phyloP scores from a whole-genome alignment of 2,888 invertebrate species.

The Disparrhopalites patrizii region DNA sequence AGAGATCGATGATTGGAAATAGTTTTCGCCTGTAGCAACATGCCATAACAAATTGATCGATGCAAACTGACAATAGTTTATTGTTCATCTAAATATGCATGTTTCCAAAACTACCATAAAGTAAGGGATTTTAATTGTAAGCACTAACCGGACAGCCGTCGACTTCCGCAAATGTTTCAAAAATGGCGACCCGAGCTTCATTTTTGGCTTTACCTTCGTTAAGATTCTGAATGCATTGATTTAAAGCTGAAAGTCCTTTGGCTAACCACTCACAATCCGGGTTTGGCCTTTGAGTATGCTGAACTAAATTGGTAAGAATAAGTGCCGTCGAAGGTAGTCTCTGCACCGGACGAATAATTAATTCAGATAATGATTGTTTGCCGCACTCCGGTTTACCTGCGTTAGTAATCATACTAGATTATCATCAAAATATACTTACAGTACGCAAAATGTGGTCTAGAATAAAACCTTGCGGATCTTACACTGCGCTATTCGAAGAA shows the following conservation, averaged over 20 bases:
- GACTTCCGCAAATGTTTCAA: conserved; percentile 96
- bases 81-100: background rate
- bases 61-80: too few species aligned
- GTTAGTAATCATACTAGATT: conserved; percentile 8
- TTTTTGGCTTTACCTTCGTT: conserved; percentile 97
- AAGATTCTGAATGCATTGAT: conserved; percentile 60
- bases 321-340: conserved; percentile 93
- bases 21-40: conserved; percentile 66
- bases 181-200: conserved; percentile 91
- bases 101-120: background rate
- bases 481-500: conserved; percentile 90
- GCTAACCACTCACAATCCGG: conserved; percentile 60
- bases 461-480: conserved; percentile 22
- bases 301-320: conserved; percentile 89
- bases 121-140: background rate
- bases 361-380: conserved; percentile 88
- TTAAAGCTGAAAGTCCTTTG: conserved; percentile 43
- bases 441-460: background rate
- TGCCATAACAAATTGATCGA: conserved; percentile 44
- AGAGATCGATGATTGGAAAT: conserved; percentile 50
- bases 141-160: conserved; percentile 88
- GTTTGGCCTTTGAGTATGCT: conserved; percentile 82
- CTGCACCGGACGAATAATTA: conserved; percentile 96
- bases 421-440: background rate
- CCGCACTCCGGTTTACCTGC: conserved; percentile 82